These are phyloP conservation scores for Plectus sambesii DNA, from an alignment of 1,140 invertebrate species.

Conservation along the genomic window DNA sequence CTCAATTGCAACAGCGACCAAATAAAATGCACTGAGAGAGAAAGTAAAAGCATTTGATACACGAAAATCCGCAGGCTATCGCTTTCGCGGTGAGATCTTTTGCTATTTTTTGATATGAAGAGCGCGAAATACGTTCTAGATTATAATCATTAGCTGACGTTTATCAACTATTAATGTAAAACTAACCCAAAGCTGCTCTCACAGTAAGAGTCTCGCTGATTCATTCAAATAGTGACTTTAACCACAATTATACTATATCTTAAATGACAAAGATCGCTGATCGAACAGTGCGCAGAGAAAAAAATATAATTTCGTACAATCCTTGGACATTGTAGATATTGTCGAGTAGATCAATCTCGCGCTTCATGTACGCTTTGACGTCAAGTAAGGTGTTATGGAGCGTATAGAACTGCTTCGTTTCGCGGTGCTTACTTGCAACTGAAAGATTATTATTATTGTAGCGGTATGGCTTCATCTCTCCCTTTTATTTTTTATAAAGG, in stretches of 20 bases:
- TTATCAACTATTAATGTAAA: constrained; percentile 66
- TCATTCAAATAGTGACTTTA: constrained; percentile 40
- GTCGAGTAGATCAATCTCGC: constrained; percentile 78
- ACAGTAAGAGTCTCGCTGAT: constrained; percentile 45
- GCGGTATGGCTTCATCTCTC: too few species aligned
- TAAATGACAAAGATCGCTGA: constrained; percentile 4
- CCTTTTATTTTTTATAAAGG: too few species aligned
- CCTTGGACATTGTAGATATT: constrained; percentile 85
- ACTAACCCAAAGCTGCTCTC: constrained; percentile 66
- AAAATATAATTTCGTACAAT: constrained; percentile 55
- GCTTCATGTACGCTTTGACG: constrained; percentile 74
- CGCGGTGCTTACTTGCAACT: constrained; percentile 84
- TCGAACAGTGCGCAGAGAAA: constrained; percentile 19
- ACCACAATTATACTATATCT: constrained; percentile 11
- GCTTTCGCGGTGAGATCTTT: too few species aligned
- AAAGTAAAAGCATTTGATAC: too few species aligned
- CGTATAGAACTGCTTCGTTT: constrained; percentile 93
- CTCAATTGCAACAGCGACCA: too few species aligned
- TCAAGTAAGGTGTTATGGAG: constrained; percentile 91
- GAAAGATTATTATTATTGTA: too few species aligned
- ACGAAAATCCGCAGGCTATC: too few species aligned
- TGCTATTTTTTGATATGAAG: too few species aligned
- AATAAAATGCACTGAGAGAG: too few species aligned
- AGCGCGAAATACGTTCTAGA: too few species aligned
- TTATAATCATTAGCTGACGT: background rate